Percentiles rank a stretch among this genome's conserved stretches.
phyloP scores from a whole-genome alignment of 2,113 vertebrate genomes.

The Rhea pennata region DNA sequence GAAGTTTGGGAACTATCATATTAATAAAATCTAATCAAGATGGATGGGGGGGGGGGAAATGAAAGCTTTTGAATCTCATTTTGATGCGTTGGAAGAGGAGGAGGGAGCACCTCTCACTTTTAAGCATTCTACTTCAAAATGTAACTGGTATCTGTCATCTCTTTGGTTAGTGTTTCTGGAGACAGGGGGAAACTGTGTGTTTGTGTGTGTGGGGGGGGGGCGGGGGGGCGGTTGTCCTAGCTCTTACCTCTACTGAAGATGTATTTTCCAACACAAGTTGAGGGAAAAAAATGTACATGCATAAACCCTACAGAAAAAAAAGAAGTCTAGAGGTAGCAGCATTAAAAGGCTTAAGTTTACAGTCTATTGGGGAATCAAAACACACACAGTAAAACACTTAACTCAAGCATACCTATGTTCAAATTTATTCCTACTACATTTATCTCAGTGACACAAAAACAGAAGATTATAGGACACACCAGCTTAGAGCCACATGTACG shows the following conservation, averaged over 20 bases:
- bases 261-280: neutral
- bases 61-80: too few species aligned
- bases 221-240: neutral
- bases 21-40: neutral
- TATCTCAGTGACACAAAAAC: neutral
- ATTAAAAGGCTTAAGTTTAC: neutral
- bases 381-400: neutral
- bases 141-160: neutral
- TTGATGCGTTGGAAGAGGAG: too few species aligned
- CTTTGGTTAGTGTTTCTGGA: neutral
- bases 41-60: accelerated
- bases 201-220: too few species aligned
- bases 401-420: neutral
- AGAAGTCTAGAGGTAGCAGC: neutral
- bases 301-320: neutral
- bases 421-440: neutral
- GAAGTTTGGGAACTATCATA: neutral
- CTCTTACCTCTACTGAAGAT: neutral
- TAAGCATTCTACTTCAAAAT: neutral
- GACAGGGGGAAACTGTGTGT: neutral
- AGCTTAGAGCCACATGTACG: neutral
- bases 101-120: too few species aligned
- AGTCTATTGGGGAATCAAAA: neutral
- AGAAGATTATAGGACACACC: neutral
- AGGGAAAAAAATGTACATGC: neutral